Evolutionary conservation across 1,140 invertebrate species (phyloP).

Genomic region (Ceratina australensis): DNA sequence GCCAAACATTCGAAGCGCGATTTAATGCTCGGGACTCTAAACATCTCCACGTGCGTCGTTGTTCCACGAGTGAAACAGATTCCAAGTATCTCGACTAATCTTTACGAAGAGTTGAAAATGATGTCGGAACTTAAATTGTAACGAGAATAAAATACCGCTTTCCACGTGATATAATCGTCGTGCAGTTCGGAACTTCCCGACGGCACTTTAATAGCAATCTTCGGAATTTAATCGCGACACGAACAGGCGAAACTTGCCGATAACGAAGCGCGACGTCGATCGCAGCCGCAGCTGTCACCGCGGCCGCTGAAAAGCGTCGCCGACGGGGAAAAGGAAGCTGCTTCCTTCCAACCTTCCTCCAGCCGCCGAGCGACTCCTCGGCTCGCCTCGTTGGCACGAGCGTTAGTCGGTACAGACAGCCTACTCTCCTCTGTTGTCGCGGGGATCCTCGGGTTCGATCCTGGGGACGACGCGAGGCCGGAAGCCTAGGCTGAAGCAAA

Average conservation of each 20-base stretch:
- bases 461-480: neutral
- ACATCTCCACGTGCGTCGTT: slow-evolving; percentile 13
- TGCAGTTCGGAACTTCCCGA: no score
- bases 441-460: neutral
- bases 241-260: neutral
- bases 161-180: no score
- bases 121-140: no score
- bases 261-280: slow-evolving; percentile 15
- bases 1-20: neutral
- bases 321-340: slow-evolving; percentile 11
- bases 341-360: neutral
- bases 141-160: no score
- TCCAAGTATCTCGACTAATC: no score
- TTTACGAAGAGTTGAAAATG: no score
- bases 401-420: neutral
- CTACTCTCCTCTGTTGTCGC: neutral
- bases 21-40: slow-evolving; percentile 18
- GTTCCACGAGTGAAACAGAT: neutral
- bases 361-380: neutral
- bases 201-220: neutral
- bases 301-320: neutral
- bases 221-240: neutral
- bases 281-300: neutral
- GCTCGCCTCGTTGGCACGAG: neutral
- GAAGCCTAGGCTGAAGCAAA: slow-evolving; percentile 51